Evolutionary conservation across 2,888 invertebrate species (phyloP).

Genomic region (Globia sparganii): DNA sequence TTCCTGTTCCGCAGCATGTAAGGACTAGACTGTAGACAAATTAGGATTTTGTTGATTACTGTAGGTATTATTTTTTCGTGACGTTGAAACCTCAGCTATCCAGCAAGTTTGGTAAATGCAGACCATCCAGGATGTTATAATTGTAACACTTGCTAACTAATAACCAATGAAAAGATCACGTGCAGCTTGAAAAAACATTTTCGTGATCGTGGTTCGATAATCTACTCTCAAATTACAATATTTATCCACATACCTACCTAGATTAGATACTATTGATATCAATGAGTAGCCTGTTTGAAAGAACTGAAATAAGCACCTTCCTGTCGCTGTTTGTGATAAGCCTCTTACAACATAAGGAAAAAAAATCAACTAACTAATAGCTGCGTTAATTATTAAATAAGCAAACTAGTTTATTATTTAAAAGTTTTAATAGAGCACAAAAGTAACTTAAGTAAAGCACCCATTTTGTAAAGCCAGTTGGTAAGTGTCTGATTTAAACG

Average conservation of each 20-base stretch:
- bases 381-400: no score
- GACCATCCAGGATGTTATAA: not conserved
- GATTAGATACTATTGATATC: constrained; percentile 23
- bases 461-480: not conserved
- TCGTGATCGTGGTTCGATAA: no score
- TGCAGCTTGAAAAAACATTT: no score
- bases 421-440: not conserved
- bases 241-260: no score
- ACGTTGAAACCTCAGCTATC: not conserved
- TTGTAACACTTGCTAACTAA: not conserved
- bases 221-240: no score
- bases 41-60: not conserved
- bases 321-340: constrained; percentile 12
- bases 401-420: no score
- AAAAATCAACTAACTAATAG: not conserved
- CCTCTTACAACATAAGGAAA: not conserved
- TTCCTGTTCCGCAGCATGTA: not conserved
- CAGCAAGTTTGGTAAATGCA: not conserved
- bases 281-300: not conserved
- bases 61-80: not conserved
- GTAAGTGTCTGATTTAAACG: not conserved
- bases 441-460: not conserved
- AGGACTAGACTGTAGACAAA: no score
- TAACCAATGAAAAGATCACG: not conserved
- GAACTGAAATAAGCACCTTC: not conserved